Conservation (phyloP, 1,140 invertebrate species). For the Phocides pigmalion region DNA sequence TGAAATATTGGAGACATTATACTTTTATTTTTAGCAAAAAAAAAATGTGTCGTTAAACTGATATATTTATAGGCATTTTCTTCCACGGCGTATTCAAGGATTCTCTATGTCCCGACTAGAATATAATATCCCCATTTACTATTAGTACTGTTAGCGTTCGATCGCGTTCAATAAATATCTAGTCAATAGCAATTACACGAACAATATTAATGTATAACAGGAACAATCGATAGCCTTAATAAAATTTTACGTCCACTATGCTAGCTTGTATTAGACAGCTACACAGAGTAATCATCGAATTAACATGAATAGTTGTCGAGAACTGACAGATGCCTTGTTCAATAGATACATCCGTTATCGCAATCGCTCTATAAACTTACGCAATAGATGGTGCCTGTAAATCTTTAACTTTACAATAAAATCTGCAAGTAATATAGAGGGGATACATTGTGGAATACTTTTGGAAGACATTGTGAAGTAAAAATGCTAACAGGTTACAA, state of each 20-base stretch:
- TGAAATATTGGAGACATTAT: too few species aligned
- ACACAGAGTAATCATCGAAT: slow-evolving; percentile 49
- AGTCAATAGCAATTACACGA: slow-evolving; percentile 28
- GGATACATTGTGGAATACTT: too few species aligned
- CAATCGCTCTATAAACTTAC: slow-evolving; percentile 46
- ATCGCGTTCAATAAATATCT: slow-evolving; percentile 30
- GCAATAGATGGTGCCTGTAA: slow-evolving; percentile 43
- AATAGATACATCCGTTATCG: slow-evolving; percentile 46
- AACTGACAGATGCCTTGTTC: slow-evolving; percentile 52
- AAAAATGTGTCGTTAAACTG: too few species aligned
- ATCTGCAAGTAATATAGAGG: slow-evolving; percentile 10
- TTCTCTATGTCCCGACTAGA: background rate
- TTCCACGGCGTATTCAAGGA: too few species aligned
- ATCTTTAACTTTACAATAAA: background rate
- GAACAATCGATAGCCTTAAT: slow-evolving; percentile 36
- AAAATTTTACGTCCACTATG: slow-evolving; percentile 40
- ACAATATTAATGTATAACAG: slow-evolving; percentile 34
- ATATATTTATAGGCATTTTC: too few species aligned
- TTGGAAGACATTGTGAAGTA: slow-evolving; percentile 9
- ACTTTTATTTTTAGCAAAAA: too few species aligned
- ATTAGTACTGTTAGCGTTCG: slow-evolving; percentile 17
- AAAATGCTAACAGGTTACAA: too few species aligned
- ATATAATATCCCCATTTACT: slow-evolving; percentile 22
- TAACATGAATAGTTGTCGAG: slow-evolving; percentile 49
- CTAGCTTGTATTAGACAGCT: slow-evolving; percentile 37